A percentile compares a stretch with the other conserved stretches of the same genome.
Evolutionary conservation across 2,113 vertebrate species (phyloP).

Genomic region (Chrysemys picta): DNA sequence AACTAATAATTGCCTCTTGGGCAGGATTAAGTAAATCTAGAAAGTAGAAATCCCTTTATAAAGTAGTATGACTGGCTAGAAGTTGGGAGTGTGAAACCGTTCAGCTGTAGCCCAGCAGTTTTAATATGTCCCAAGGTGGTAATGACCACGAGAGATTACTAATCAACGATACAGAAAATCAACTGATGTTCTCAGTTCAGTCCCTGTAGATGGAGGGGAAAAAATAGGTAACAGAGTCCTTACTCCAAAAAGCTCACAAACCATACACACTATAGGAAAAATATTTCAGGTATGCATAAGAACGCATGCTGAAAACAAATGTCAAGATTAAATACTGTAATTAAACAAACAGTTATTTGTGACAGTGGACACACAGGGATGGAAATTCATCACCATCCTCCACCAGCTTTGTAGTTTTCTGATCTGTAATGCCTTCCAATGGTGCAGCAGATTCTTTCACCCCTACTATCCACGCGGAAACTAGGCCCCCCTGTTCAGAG

Average conservation of each 20-base stretch:
- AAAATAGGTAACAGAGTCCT: background rate
- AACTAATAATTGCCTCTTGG: background rate
- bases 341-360: background rate
- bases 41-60: background rate
- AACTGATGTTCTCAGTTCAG: background rate
- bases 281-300: background rate
- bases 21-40: background rate
- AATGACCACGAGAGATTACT: background rate
- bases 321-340: background rate
- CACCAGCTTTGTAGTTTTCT: constrained; percentile 5
- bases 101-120: background rate
- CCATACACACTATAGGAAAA: background rate
- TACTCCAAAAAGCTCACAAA: background rate
- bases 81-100: background rate
- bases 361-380: rapidly evolving
- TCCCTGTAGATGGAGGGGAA: rapidly evolving
- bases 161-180: background rate
- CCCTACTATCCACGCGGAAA: rapidly evolving
- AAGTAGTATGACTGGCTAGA: background rate
- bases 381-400: background rate
- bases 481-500: background rate
- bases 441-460: background rate
- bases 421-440: rapidly evolving
- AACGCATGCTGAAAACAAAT: background rate
- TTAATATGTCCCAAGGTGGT: background rate